phyloP scores from a whole-genome alignment of 2,888 invertebrate species.

The Notodonta dromedarius region DNA sequence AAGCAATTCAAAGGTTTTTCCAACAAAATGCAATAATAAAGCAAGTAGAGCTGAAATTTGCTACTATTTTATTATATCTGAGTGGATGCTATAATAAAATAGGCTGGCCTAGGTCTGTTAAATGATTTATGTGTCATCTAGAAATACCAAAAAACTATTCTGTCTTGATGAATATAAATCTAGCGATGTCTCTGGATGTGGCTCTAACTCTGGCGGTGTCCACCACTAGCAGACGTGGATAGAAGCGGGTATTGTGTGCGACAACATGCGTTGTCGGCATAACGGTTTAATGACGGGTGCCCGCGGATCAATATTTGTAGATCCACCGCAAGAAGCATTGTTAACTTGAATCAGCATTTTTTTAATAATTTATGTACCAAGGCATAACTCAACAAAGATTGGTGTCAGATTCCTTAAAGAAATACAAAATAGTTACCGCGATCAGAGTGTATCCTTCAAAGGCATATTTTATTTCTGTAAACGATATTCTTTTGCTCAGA shows the following conservation, averaged over 20 bases:
- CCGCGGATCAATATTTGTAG: conserved; percentile 47
- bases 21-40: too few relatives aligned
- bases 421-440: not conserved
- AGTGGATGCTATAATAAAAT: too few relatives aligned
- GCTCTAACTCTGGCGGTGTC: not conserved
- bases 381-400: not conserved
- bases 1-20: too few relatives aligned
- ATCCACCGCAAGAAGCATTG: conserved; percentile 19
- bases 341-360: too few relatives aligned
- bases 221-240: conserved; percentile 8
- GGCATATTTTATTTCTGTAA: not conserved
- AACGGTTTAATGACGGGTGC: conserved; percentile 43
- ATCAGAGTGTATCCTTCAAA: not conserved
- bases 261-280: conserved; percentile 30
- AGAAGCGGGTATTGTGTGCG: conserved; percentile 17
- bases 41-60: too few relatives aligned
- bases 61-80: too few relatives aligned
- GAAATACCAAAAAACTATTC: too few relatives aligned
- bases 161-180: too few relatives aligned
- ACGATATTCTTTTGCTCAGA: not conserved
- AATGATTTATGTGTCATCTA: too few relatives aligned
- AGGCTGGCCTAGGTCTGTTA: too few relatives aligned
- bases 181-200: too few relatives aligned
- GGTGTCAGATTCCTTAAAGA: not conserved
- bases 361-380: too few relatives aligned